A percentile compares a stretch with the other conserved stretches of the same genome.
These are phyloP conservation scores for Cardinalis cardinalis DNA, from an alignment of 2,113 vertebrate genomes.

Conservation along the genomic window DNA sequence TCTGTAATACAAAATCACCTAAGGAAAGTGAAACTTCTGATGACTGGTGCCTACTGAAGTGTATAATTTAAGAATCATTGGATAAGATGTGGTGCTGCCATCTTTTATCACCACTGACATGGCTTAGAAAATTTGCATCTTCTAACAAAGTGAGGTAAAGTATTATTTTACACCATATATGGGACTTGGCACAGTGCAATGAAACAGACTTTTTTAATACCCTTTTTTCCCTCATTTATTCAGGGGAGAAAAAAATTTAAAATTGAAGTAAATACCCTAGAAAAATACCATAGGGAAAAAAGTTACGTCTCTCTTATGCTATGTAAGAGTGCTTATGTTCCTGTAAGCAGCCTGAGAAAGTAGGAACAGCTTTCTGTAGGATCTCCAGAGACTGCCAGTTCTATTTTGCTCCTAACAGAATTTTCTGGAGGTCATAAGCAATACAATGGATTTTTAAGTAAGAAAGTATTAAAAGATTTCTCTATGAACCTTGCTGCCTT, in stretches of 20 bases:
- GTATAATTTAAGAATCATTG: neutral
- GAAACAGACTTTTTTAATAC: neutral
- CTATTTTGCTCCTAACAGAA: neutral
- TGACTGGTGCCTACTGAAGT: neutral
- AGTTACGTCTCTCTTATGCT: neutral
- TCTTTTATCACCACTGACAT: neutral
- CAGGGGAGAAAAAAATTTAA: neutral
- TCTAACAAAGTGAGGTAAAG: neutral
- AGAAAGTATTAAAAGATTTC: neutral
- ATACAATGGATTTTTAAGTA: neutral
- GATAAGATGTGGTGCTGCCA: neutral
- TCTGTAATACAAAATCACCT: neutral
- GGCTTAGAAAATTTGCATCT: neutral
- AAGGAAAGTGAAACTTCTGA: neutral
- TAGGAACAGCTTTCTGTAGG: neutral
- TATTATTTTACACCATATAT: neutral
- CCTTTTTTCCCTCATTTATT: neutral
- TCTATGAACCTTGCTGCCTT: neutral
- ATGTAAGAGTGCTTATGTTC: neutral
- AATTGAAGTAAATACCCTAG: neutral
- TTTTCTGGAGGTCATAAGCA: neutral
- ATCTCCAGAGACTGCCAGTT: neutral
- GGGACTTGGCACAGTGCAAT: neutral
- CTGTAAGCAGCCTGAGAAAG: neutral
- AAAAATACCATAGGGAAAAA: neutral